Conservation (phyloP, 2,888 invertebrate species). For the Agonopterix alstromeriana region DNA sequence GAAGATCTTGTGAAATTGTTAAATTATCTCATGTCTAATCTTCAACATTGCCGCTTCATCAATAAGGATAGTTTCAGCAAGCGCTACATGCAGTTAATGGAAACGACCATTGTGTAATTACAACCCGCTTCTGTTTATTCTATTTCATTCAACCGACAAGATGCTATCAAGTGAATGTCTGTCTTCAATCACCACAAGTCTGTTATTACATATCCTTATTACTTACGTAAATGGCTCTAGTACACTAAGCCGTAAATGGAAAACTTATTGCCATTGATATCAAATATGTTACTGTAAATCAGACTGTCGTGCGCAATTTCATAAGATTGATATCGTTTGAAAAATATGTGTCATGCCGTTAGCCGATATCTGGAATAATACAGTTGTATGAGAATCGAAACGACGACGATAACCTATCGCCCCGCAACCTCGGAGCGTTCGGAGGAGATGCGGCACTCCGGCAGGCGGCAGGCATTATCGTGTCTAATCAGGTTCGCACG, state of each 20-base stretch:
- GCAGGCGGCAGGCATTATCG: constrained; percentile 58
- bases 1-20: no score
- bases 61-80: no score
- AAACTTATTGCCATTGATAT: constrained; percentile 45
- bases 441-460: constrained; percentile 45
- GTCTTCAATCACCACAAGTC: constrained; percentile 24
- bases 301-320: constrained; percentile 48
- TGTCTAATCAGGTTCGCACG: constrained; percentile 76
- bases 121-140: constrained; percentile 20
- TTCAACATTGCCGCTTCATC: no score
- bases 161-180: constrained; percentile 25
- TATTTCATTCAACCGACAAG: constrained; percentile 19
- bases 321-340: constrained; percentile 55
- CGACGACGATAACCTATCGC: constrained; percentile 65
- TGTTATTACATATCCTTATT: constrained; percentile 22
- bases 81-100: constrained; percentile 5
- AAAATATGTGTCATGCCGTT: constrained; percentile 66
- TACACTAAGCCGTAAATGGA: constrained; percentile 32
- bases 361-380: constrained; percentile 47
- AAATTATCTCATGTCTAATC: no score
- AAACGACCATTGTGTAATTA: constrained; percentile 22
- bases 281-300: constrained; percentile 54
- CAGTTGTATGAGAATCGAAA: constrained; percentile 53
- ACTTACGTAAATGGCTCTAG: constrained; percentile 10
- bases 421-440: constrained; percentile 32